Conservation (phyloP, 2,113 vertebrate genomes). For the Sula dactylatra region DNA sequence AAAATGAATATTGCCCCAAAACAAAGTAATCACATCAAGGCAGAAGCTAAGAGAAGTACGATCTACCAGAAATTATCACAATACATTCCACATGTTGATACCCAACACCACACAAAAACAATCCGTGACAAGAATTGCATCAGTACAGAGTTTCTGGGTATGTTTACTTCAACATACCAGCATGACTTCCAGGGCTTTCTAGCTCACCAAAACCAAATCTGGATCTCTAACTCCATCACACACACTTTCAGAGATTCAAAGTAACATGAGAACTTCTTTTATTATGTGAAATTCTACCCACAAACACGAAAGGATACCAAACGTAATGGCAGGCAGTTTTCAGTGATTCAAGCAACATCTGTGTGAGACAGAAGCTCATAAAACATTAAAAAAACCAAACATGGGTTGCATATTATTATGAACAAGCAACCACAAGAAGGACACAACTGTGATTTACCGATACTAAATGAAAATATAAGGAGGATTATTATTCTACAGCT, state of each 20-base stretch:
- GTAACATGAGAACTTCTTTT: neutral
- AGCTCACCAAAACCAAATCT: neutral
- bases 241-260: neutral
- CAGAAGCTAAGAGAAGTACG: neutral
- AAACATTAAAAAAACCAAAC: neutral
- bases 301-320: neutral
- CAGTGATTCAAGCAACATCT: neutral
- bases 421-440: neutral
- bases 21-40: neutral
- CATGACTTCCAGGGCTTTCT: neutral
- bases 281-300: neutral
- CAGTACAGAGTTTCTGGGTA: neutral
- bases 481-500: neutral
- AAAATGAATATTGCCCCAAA: neutral
- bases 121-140: neutral
- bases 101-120: neutral
- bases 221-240: neutral
- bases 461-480: neutral
- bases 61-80: neutral
- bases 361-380: neutral
- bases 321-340: neutral
- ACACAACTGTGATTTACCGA: neutral
- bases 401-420: neutral
- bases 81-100: neutral
- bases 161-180: neutral